Conservation (phyloP, 2,113 vertebrate species). For the Enhydra lutris region DNA sequence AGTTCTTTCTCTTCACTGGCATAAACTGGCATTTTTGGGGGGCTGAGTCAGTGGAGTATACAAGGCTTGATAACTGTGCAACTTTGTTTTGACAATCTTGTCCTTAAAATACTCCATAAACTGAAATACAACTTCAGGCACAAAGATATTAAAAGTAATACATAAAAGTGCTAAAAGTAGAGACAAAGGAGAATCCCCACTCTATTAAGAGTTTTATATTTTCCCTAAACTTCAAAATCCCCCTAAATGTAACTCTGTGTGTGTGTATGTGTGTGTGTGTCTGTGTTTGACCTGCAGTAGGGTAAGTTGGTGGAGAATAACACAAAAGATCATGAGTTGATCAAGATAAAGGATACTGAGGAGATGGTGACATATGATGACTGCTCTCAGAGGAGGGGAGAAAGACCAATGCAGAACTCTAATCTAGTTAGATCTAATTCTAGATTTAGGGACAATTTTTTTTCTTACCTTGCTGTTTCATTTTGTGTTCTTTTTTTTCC, state of each 20-base stretch:
- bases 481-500: background rate
- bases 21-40: background rate
- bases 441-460: background rate
- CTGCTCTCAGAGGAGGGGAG: background rate
- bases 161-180: background rate
- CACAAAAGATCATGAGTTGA: background rate
- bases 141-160: background rate
- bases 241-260: background rate
- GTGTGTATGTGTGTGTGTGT: background rate
- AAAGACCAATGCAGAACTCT: background rate
- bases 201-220: background rate
- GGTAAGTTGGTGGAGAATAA: background rate
- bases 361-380: no score
- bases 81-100: conserved; percentile 9
- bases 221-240: background rate
- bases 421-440: background rate
- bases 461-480: background rate
- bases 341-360: background rate
- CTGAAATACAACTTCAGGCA: background rate
- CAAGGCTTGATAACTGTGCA: background rate
- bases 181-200: background rate
- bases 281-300: background rate
- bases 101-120: background rate
- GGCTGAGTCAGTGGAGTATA: background rate
- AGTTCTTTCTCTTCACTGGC: background rate